phyloP scores from a whole-genome alignment of 92 coral and sea anemone genomes.

The Virgularia gustaviana region DNA sequence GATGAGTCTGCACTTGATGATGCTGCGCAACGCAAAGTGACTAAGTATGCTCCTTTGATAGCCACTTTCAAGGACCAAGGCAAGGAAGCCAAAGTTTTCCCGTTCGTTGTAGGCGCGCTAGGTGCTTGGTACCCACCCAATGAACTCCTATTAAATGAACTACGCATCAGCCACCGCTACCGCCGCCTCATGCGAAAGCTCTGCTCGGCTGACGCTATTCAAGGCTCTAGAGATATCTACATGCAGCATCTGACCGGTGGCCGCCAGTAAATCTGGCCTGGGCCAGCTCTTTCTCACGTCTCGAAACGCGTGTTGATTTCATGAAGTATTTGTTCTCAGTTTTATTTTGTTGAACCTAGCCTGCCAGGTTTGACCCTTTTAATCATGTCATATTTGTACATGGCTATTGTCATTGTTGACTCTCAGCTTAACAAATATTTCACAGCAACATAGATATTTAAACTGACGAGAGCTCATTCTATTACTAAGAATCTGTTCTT shows the following conservation, averaged over 20 bases:
- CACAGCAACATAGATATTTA: too few relatives aligned
- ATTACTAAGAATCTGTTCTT: slow-evolving; percentile 88
- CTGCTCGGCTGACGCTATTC: not conserved
- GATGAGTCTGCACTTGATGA: not conserved
- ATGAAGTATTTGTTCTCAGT: too few relatives aligned
- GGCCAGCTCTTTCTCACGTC: too few relatives aligned
- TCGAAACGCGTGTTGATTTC: too few relatives aligned
- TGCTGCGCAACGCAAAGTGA: not conserved
- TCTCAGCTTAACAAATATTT: too few relatives aligned
- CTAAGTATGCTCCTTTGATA: not conserved
- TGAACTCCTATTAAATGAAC: not conserved
- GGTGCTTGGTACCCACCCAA: slow-evolving; percentile 1
- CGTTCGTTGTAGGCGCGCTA: not conserved
- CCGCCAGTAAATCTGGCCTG: too few relatives aligned
- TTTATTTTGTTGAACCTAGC: too few relatives aligned
- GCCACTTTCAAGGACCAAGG: not conserved
- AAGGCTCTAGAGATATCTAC: not conserved
- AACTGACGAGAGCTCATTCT: too few relatives aligned
- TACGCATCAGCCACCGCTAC: not conserved
- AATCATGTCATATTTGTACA: too few relatives aligned
- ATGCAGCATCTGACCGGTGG: not conserved
- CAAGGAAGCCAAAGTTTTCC: not conserved
- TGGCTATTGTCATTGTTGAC: too few relatives aligned
- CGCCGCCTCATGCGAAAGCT: not conserved
- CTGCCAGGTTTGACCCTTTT: too few relatives aligned